Percentiles rank a stretch among this genome's conserved stretches.
These are phyloP conservation scores for Smithornis capensis DNA, from an alignment of 2,113 vertebrate species.

Conservation along the genomic window DNA sequence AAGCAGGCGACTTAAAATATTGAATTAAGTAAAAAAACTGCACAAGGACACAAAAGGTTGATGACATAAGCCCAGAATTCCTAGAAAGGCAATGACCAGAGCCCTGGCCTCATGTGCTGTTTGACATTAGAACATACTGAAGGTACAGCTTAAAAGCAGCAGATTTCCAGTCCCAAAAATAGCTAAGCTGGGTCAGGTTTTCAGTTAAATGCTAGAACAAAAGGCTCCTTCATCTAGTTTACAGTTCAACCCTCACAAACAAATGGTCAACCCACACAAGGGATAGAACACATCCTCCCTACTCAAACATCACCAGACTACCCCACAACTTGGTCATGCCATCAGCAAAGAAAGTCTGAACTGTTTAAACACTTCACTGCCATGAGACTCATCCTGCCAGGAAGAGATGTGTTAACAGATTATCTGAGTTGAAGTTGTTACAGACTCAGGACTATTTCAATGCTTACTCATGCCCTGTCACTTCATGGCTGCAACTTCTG, in stretches of 20 bases:
- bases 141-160: neutral
- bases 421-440: no score
- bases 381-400: rapidly evolving
- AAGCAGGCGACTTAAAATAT: neutral
- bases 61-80: neutral
- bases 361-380: rapidly evolving
- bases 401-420: rapidly evolving
- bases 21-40: neutral
- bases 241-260: neutral
- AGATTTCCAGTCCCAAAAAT: neutral
- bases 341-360: neutral
- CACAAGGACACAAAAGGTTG: neutral
- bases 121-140: neutral
- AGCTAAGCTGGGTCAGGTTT: neutral
- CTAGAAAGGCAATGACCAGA: neutral
- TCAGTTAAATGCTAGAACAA: neutral
- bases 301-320: neutral
- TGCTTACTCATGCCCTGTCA: neutral
- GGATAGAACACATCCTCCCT: neutral
- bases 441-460: neutral
- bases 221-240: neutral
- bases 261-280: neutral
- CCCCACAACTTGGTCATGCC: rapidly evolving
- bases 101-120: neutral
- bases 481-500: rapidly evolving